Percentiles rank a stretch among this genome's conserved stretches.
phyloP scores from a whole-genome alignment of 2,888 invertebrate species.

The Endomychus coccineus region DNA sequence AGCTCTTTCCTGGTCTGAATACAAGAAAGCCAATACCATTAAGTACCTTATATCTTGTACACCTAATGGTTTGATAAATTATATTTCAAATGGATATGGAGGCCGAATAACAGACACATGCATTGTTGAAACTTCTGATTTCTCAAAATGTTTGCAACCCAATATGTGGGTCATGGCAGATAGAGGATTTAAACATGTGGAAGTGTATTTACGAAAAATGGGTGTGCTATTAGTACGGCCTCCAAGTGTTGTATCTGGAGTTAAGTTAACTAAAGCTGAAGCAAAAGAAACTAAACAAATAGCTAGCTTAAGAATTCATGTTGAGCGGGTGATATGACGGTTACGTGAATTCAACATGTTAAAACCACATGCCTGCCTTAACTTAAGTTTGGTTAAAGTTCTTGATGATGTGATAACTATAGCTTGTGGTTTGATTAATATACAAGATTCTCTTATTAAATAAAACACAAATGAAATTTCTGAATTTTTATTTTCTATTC shows the following conservation, averaged over 20 bases:
- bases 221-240: conserved; percentile 19
- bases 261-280: conserved; percentile 20
- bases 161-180: conserved; percentile 22
- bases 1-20: conserved; percentile 16
- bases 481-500: too few relatives aligned
- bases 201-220: conserved; percentile 15
- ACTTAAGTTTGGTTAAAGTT: conserved; percentile 17
- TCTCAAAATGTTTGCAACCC: conserved; percentile 16
- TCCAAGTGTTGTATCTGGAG: conserved; percentile 19
- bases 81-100: conserved; percentile 25
- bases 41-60: conserved; percentile 18
- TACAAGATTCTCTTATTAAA: conserved; percentile 14
- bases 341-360: conserved; percentile 26
- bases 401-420: conserved; percentile 15
- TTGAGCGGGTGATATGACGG: conserved; percentile 29
- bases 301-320: conserved; percentile 29
- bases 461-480: too few relatives aligned
- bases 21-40: conserved; percentile 16
- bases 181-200: conserved; percentile 26
- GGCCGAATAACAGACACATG: conserved; percentile 16
- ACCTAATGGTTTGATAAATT: conserved; percentile 25
- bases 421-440: conserved; percentile 13
- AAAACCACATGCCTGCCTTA: conserved; percentile 23
- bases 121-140: conserved; percentile 21
- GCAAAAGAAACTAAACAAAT: conserved; percentile 25